These are phyloP conservation scores for Sorex fumeus DNA, from an alignment of 2,113 vertebrate genomes.

Conservation along the genomic window DNA sequence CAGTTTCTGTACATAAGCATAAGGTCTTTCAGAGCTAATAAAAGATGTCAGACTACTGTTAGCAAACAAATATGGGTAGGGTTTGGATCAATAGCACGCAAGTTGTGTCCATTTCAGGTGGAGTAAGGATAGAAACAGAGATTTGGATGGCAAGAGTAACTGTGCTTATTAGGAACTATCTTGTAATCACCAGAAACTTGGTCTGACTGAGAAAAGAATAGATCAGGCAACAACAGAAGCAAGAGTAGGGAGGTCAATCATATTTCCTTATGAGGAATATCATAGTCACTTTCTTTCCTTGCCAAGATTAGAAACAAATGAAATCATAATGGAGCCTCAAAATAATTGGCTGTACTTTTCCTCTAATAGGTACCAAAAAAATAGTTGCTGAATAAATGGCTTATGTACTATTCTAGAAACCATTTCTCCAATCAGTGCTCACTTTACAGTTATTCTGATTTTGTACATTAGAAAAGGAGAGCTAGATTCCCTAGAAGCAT, in stretches of 20 bases:
- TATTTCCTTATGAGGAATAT: neutral
- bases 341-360: too few relatives aligned
- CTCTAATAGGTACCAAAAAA: too few relatives aligned
- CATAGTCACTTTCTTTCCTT: neutral
- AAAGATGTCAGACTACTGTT: neutral
- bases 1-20: neutral
- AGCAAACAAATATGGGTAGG: neutral
- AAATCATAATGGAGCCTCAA: neutral
- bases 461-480: too few relatives aligned
- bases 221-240: neutral
- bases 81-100: too few relatives aligned
- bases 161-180: neutral
- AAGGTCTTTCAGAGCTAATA: neutral
- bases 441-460: too few relatives aligned
- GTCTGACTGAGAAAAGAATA: neutral
- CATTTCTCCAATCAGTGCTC: too few relatives aligned
- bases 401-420: neutral
- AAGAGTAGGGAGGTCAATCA: neutral
- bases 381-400: neutral
- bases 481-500: too few relatives aligned
- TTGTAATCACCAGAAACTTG: neutral
- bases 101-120: neutral
- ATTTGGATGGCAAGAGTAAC: neutral
- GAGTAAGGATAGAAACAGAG: neutral
- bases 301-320: neutral